Base-by-base conservation (phyloP, 2,797 vertebrate species). In the Acipenser ruthenus region DNA sequence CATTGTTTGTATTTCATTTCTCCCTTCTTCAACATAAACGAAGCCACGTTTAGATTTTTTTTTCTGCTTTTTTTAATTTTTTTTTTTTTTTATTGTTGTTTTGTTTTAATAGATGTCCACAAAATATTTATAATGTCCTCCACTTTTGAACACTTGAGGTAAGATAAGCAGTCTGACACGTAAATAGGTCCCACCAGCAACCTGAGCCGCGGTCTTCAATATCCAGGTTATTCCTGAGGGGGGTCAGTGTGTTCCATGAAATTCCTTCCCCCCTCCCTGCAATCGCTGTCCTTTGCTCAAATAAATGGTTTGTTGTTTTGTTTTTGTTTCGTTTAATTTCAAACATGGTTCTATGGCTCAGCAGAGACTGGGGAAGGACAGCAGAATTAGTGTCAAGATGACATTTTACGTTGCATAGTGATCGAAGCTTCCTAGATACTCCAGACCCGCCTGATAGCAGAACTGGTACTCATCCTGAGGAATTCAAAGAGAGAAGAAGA, bases 391-490 rank as follows among this genome's bases (percentile, higher is more conserved):
- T 76, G 83, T 83, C 80, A 79, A 73, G 84, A 94, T 97, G 95
- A 94, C 94, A 95, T 95, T 91, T 97, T 97, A 99, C 90, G 96
- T 99, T 96, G 97, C 97, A 97, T 99, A 99, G 95, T 99, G 96
- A 92, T 99, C 96, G 86, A 99, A 99, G 85, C 97, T 99, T 79
- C 97, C 97, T 82, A 99, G 91, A 83, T 99, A 99, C 79, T 99
- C 97, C 86, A 98, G 88, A 65, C 93, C 95, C 4, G 97, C 97
- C 74, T 98, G 97, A 75, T 98, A 99, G 79, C 96, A 98, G 88
- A 99, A 98, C 89, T 99, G 97, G 86, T 99, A 98, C 74, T 99
- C 95, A 6, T 99, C 97, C 96, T 99, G 87, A 56, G 50, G 62
- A 56, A 72, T 50, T 67, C 61, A 56, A 70, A 62, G 49, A 71